Evolutionary conservation across 1,140 invertebrate genomes (phyloP).

Genomic region (Rhagoletis zephyria): DNA sequence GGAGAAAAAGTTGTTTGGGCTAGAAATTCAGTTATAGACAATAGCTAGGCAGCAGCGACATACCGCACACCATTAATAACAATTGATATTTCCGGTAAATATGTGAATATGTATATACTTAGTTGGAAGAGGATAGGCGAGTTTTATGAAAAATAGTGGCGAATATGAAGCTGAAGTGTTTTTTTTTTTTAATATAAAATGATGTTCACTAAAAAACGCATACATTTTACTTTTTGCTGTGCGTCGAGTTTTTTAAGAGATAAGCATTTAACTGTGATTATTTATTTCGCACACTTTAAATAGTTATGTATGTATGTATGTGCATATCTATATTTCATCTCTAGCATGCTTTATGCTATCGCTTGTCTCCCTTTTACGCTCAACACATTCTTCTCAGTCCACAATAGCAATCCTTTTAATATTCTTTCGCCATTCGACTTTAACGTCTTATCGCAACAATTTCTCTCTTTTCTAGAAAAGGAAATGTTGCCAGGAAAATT

Average conservation of each 20-base stretch:
- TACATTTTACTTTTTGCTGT: too few relatives aligned
- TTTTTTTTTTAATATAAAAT: not conserved
- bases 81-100: not conserved
- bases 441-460: not conserved
- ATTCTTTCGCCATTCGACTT: not conserved
- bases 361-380: too few relatives aligned
- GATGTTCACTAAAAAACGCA: too few relatives aligned
- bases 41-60: not conserved
- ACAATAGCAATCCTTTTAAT: conserved; percentile 12
- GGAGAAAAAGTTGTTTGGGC: not conserved
- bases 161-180: not conserved
- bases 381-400: not conserved
- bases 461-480: not conserved
- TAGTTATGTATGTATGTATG: too few relatives aligned
- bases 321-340: not conserved
- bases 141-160: not conserved
- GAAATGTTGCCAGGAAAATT: conserved; percentile 27
- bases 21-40: not conserved
- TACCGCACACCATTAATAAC: not conserved
- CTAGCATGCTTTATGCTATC: not conserved
- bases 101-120: not conserved
- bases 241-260: too few relatives aligned
- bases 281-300: not conserved
- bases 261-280: too few relatives aligned
- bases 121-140: not conserved